phyloP scores from a whole-genome alignment of 1,140 invertebrate species.

The Diachasma alloeum region DNA sequence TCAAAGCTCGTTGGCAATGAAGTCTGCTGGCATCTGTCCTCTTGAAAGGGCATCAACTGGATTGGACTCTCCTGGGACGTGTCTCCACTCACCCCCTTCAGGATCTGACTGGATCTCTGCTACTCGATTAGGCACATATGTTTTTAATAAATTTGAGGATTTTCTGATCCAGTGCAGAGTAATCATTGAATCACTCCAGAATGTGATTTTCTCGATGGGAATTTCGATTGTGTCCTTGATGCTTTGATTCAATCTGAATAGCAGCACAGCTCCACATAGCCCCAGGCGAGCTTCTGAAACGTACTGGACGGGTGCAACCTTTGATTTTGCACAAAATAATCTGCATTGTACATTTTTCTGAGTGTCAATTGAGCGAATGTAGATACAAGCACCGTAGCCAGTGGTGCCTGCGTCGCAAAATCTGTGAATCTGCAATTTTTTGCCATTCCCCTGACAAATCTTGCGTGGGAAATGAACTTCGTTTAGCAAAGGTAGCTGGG shows the following conservation, averaged over 20 bases:
- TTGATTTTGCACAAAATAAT: constrained; percentile 48
- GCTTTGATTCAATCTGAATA: constrained; percentile 37
- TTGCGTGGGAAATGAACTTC: constrained; percentile 34
- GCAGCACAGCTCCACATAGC: constrained; percentile 47
- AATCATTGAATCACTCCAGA: constrained; percentile 41
- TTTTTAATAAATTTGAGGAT: constrained; percentile 25
- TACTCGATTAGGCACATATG: constrained; percentile 30
- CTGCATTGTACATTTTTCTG: background rate
- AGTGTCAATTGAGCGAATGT: constrained; percentile 36
- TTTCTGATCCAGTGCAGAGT: constrained; percentile 40
- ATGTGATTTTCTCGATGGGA: background rate
- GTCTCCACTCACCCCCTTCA: constrained; percentile 38
- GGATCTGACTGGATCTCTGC: constrained; percentile 44
- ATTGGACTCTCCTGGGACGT: constrained; percentile 48
- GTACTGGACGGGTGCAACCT: constrained; percentile 49
- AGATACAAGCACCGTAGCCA: constrained; percentile 58
- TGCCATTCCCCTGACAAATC: constrained; percentile 44
- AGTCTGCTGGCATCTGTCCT: constrained; percentile 32
- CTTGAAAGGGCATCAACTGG: constrained; percentile 60
- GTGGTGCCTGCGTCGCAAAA: constrained; percentile 53
- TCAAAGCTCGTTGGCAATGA: background rate
- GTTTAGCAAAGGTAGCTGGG: constrained; percentile 23
- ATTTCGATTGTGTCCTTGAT: constrained; percentile 24
- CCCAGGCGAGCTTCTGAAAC: constrained; percentile 47
- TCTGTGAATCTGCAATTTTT: constrained; percentile 40